Evolutionary conservation across 2,888 invertebrate species (phyloP), one percentile per base, ranked within the genome.

Genomic region (Nematopogon swammerdamellus): DNA sequence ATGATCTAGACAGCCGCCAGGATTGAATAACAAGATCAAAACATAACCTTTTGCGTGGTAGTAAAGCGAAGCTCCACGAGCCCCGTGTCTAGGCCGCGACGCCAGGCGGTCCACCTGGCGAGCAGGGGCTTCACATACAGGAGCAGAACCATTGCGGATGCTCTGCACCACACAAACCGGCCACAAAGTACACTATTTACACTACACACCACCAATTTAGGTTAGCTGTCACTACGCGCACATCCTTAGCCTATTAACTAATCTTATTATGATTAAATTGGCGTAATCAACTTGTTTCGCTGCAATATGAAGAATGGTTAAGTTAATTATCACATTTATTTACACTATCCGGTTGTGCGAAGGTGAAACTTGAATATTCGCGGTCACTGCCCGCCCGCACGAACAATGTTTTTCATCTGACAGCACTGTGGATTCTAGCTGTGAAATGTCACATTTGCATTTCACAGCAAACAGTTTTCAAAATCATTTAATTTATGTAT

Each of bases 21-120:
- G 25, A 25, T 4, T 6, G 8, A 8, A 6, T 6, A 25, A 48
- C 42, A 48, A 19, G 30, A 45, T 18, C 45, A 51, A 42, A 49
- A 49, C 49, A 49, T 72, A 68, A 90, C 88, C 85, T 88, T 89
- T 72, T 88, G 88, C 49, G 86, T 85, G 56, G 85, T 84, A 55
- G 86, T 82, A 57, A 88, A 68, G 52, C 82, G 74, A 57, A 85
- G 69, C 62, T 82, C 69, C 53, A 60, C 8, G 17, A 44, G 11
- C 8, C 36, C n/a, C 3, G 36, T 14, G n/a, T 3, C 14, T 4
- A 36, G 8, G 14, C 36, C 36, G 11, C 36, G 36, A 36, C 36
- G 36, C 36, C 36, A 36, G 6, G 36, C 4, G 36, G 3, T 36
- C 36, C 4, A 14, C 36, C 36, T 4, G 36, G 4, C 36, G 8